These are phyloP conservation scores for Lasius fuliginosus DNA, from an alignment of 2,888 invertebrate species.

Conservation along the genomic window DNA sequence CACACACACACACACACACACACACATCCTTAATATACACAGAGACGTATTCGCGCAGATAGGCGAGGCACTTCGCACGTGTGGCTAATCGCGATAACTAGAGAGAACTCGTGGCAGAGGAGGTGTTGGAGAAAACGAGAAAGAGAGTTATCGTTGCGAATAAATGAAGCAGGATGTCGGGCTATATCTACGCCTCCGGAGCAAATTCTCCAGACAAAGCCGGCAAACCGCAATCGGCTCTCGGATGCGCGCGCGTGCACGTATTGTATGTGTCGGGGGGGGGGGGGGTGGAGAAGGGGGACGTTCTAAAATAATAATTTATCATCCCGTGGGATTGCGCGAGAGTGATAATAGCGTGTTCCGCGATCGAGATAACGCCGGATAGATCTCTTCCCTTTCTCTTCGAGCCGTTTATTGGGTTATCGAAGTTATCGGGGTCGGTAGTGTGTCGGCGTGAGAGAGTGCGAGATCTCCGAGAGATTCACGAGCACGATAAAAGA, in stretches of 20 bases:
- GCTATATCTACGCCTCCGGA: constrained; percentile 78
- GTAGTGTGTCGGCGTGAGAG: constrained; percentile 16
- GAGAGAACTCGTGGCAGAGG: constrained; percentile 67
- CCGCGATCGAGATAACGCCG: constrained; percentile 62
- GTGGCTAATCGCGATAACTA: constrained; percentile 77
- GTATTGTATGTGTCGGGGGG: constrained; percentile 61
- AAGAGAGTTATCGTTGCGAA: constrained; percentile 75
- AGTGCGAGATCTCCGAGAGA: constrained; percentile 24
- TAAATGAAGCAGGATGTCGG: constrained; percentile 78
- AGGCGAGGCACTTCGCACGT: constrained; percentile 72
- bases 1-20: not conserved
- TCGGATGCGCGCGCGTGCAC: constrained; percentile 71
- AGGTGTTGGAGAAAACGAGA: constrained; percentile 18
- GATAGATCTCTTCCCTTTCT: not conserved
- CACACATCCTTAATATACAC: constrained; percentile 20
- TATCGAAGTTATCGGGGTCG: constrained; percentile 68
- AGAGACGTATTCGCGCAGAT: constrained; percentile 41
- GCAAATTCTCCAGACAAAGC: constrained; percentile 78
- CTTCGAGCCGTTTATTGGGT: constrained; percentile 64
- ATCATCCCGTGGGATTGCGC: constrained; percentile 63
- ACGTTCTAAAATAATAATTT: constrained; percentile 76
- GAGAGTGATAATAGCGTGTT: constrained; percentile 67
- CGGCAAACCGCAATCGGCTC: constrained; percentile 75
- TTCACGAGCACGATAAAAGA: constrained; percentile 43
- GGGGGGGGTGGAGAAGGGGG: constrained; percentile 54